phyloP scores from a whole-genome alignment of 2,113 vertebrate species.

The Silurus meridionalis region DNA sequence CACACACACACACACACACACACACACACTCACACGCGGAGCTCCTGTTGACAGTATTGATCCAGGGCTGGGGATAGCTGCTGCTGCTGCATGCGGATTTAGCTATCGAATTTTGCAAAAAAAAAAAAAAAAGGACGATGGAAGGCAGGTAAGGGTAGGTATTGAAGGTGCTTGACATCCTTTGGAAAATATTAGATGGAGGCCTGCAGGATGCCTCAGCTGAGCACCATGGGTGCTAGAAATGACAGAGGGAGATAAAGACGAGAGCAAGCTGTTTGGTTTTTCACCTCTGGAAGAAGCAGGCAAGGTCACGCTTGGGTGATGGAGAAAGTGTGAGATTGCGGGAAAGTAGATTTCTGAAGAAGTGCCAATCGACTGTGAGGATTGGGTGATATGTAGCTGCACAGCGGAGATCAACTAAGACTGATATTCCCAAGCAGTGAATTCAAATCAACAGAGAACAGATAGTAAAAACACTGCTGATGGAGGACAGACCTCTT shows the following conservation, averaged over 20 bases:
- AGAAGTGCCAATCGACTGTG: conserved; percentile 20
- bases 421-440: conserved; percentile 13
- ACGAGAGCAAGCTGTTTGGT: conserved; percentile 22
- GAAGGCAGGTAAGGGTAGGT: conserved; percentile 48
- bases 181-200: conserved; percentile 54
- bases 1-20: too few relatives aligned
- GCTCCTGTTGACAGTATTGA: conserved; percentile 56
- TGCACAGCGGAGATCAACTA: neutral
- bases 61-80: conserved; percentile 43
- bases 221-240: conserved; percentile 48
- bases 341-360: conserved; percentile 38
- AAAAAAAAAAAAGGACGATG: neutral
- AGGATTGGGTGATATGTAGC: conserved; percentile 20
- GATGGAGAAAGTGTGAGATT: conserved; percentile 28
- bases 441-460: neutral
- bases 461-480: neutral
- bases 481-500: neutral
- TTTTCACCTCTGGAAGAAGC: conserved; percentile 42
- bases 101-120: conserved; percentile 46
- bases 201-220: conserved; percentile 39
- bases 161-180: conserved; percentile 50
- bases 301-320: conserved; percentile 38
- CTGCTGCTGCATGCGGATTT: conserved; percentile 46
- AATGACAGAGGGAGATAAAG: conserved; percentile 51
- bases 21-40: neutral